Base-by-base conservation (phyloP, 2,888 invertebrate species). In the Strigamia transsilvanica region DNA sequence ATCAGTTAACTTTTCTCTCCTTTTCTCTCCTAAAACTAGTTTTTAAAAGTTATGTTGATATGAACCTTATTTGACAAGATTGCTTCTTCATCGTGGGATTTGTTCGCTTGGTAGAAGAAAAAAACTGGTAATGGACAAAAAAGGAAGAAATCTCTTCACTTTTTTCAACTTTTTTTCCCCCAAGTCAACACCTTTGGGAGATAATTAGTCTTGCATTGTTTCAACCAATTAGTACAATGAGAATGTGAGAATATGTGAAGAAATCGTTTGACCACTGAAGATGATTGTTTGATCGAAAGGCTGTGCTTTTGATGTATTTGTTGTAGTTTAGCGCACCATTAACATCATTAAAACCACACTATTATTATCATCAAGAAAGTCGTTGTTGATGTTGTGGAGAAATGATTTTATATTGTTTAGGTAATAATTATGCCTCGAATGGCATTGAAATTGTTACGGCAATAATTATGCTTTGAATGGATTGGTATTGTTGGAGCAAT, bases 91-190 rank as follows among this genome's bases (percentile, higher is more conserved):
- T 23, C 73, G 12, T 23, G 73, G 73, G 73, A 73, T 73, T 73
- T 73, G 73, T 73, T 73, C 73, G 32, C 27, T n/a, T 0, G 5
- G 10, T 21, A 46, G 4, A 56, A 51, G 6, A 66, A 15, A 66
- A 73, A 73, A 32, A 73, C 3, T 73, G 27, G 73, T 23, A 66
- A 66, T 66, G 61, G 61, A 66, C 61, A 66, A 66, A 66, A 66
- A 66, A 21, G 9, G 61, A 66, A 18, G 21, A 66, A 66, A 23
- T 66, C 23, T 66, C 18, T 66, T 27, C 3, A 3, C 27, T 27
- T 27, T 27, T 27, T 27, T 27, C 1, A 12, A 66, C 18, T 21
- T 12, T 7, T 66, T n/a, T n/a, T 66, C 23, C 12, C 4, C 6
- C 61, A 18, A 12, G 1, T 66, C 21, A 66, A 18, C 61, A 66